Evolutionary conservation across 2,888 invertebrate species (phyloP).

Genomic region (Piscicola geometra): DNA sequence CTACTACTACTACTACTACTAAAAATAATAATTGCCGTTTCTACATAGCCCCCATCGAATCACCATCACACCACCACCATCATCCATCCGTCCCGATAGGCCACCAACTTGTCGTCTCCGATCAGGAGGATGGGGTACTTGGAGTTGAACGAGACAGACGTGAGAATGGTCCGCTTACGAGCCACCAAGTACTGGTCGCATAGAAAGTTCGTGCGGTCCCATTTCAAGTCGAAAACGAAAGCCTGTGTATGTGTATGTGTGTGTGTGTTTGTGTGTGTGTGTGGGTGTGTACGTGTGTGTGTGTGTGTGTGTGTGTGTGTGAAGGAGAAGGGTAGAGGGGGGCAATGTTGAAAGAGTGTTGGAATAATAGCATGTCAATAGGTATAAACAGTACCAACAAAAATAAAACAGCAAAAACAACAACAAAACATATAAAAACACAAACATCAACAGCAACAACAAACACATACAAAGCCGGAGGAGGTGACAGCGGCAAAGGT

Average conservation of each 20-base stretch:
- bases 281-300: no score
- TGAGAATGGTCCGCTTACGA: constrained; percentile 75
- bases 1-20: no score
- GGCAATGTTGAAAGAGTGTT: no score
- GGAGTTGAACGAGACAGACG: constrained; percentile 71
- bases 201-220: constrained; percentile 86
- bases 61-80: no score
- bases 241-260: constrained; percentile 45
- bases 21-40: neutral
- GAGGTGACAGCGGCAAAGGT: constrained; percentile 87
- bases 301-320: no score
- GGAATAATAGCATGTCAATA: neutral
- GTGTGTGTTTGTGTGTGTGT: no score
- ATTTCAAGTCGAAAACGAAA: constrained; percentile 76
- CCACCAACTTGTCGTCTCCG: constrained; percentile 84
- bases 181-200: constrained; percentile 82
- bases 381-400: neutral
- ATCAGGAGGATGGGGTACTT: constrained; percentile 71
- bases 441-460: no score
- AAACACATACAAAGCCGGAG: constrained; percentile 67
- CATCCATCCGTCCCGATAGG: no score
- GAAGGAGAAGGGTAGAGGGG: no score
- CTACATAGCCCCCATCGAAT: no score
- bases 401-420: neutral
- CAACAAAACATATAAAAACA: no score